These are phyloP conservation scores for Steinernema hermaphroditum DNA, from an alignment of 2,888 invertebrate genomes.

Conservation along the genomic window DNA sequence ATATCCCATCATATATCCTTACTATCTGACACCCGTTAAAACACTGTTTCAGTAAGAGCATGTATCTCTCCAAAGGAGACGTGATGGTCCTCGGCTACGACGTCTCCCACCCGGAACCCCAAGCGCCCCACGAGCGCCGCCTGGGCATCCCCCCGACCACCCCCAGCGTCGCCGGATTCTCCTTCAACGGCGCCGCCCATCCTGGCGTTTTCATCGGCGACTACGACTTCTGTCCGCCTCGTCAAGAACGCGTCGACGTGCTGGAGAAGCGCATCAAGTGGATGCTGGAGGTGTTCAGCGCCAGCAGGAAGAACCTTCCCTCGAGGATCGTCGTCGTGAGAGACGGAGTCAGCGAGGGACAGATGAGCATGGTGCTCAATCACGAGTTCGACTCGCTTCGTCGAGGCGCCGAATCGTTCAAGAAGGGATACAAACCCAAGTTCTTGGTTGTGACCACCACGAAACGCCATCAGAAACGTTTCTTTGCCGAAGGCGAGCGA, in stretches of 20 bases:
- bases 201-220: slow-evolving; percentile 9
- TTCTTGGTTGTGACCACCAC: slow-evolving; percentile 47
- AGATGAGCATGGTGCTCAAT: slow-evolving; percentile 37
- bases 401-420: background rate
- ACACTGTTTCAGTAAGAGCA: slow-evolving; percentile 2
- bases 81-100: slow-evolving; percentile 6
- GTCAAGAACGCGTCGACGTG: background rate
- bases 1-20: too few relatives aligned
- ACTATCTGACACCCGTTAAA: too few relatives aligned
- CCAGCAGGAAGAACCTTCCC: slow-evolving; percentile 30
- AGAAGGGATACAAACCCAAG: slow-evolving; percentile 38
- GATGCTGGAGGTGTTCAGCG: slow-evolving; percentile 32
- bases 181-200: background rate
- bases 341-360: slow-evolving; percentile 46
- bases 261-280: slow-evolving; percentile 29
- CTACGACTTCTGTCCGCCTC: slow-evolving; percentile 4
- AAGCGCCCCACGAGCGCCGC: slow-evolving; percentile 32
- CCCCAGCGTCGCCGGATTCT: background rate
- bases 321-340: slow-evolving; percentile 39
- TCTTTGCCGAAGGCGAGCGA: slow-evolving; percentile 28
- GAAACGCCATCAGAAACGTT: slow-evolving; percentile 45
- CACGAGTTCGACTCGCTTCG: background rate
- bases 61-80: slow-evolving; percentile 34
- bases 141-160: background rate
- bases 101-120: slow-evolving; percentile 29